Evolutionary conservation across 2,113 vertebrate species (phyloP), one percentile per base, ranked within the genome.

Genomic region (Chaenocephalus aceratus): DNA sequence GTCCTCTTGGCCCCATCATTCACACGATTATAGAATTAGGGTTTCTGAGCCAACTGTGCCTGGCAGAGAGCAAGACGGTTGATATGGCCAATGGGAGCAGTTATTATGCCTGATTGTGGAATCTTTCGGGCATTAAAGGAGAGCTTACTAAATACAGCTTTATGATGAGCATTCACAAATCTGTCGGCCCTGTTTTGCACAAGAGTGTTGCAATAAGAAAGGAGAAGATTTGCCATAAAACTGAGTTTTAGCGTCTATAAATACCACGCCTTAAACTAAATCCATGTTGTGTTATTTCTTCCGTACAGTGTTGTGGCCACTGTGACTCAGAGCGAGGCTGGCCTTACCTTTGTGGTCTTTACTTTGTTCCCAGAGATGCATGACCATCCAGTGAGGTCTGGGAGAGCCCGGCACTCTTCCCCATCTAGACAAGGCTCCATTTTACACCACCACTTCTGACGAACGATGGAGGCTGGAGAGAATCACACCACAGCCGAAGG

Each of bases 301-400:
- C 62, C 51, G 49, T n/a, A 71, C 34, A 1, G 30, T n/a, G 5
- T 49, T 52, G 34, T 23, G 77, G 61, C 58, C 8, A 7, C 74
- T 30, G 68, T 71, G 75, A 63, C 44, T 80, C 63, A 73, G 53
- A 68, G 65, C 66, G 64, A 71, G 46, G 53, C 78, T 58, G 23
- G 16, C 30, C 95, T 96, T 95, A 95, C 97, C 97, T 98, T 99
- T 10, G 97, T 99, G 49, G 97, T 99, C 96, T 97, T 99, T 82
- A 99, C 95, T 97, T 97, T 99, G 93, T 97, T 97, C 86, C 97
- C 97, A 69, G 95, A 97, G 95, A 96, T 97, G 93, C 97, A 99
- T 85, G 97, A 97, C 97, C 98, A 99, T 65, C 98, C 98, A 62
- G 96, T 96, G 82, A 96, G 95, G 93, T 99, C 98, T 75, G 97